phyloP scores from a whole-genome alignment of 2,113 vertebrate genomes.

The Dissostichus mawsoni region DNA sequence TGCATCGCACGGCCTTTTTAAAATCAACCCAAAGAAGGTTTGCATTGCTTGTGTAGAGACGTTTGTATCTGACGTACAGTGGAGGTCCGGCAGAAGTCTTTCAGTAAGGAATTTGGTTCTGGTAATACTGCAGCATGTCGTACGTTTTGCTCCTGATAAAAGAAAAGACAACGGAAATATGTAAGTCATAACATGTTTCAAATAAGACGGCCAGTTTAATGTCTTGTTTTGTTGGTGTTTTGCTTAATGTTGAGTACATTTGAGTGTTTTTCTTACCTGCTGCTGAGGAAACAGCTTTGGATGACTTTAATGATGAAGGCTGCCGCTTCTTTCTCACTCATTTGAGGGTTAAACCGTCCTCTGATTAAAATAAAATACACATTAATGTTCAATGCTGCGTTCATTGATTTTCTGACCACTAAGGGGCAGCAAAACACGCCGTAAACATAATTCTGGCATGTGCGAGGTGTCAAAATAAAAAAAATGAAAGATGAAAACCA shows the following conservation, averaged over 20 bases:
- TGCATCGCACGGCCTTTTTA: neutral
- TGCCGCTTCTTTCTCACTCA: constrained; percentile 97
- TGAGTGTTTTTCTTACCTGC: constrained; percentile 85
- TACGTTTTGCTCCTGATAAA: constrained; percentile 95
- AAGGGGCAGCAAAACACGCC: no score
- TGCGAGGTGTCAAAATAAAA: no score
- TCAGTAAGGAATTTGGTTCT: constrained; percentile 99
- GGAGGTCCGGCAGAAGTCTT: neutral
- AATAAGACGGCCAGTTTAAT: no score
- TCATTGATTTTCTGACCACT: neutral
- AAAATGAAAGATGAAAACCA: no score
- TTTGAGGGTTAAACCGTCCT: constrained; percentile 95
- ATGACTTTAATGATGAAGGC: constrained; percentile 98
- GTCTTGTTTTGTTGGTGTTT: neutral
- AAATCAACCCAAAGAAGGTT: neutral
- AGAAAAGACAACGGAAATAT: neutral
- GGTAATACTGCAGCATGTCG: constrained; percentile 99
- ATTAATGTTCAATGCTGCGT: neutral
- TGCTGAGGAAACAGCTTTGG: constrained; percentile 98
- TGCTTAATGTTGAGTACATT: neutral
- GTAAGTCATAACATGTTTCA: neutral
- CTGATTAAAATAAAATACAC: constrained; percentile 66
- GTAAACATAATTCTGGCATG: no score
- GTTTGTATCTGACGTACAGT: constrained; percentile 10
- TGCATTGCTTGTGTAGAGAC: constrained; percentile 36